These are phyloP conservation scores for Chydorus sphaericus DNA, from an alignment of 2,888 invertebrate genomes.

Conservation along the genomic window DNA sequence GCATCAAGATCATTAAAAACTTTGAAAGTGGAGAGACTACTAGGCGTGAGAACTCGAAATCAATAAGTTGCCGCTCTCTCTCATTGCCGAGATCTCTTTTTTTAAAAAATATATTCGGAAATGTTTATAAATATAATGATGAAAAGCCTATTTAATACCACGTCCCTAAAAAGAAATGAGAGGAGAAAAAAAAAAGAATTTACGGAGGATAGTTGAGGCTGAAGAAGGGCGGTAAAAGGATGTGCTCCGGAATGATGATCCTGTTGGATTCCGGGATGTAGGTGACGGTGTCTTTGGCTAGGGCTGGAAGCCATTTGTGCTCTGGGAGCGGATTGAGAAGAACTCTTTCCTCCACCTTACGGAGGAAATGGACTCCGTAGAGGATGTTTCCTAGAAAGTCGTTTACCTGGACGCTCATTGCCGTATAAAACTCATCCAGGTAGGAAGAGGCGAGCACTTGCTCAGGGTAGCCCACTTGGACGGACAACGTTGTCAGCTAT, in stretches of 20 bases:
- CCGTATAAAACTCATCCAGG: constrained; percentile 31
- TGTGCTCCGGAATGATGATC: constrained; percentile 33
- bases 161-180: not conserved
- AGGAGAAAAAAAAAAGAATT: constrained; percentile 18
- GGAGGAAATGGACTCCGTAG: constrained; percentile 32
- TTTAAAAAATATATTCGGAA: too few relatives aligned
- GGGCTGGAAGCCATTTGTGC: constrained; percentile 27
- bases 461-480: constrained; percentile 35
- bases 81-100: too few relatives aligned
- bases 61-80: too few relatives aligned
- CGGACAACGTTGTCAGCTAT: constrained; percentile 33
- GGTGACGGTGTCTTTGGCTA: constrained; percentile 24
- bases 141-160: not conserved
- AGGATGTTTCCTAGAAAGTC: constrained; percentile 38
- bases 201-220: constrained; percentile 33
- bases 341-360: constrained; percentile 29
- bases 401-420: constrained; percentile 33
- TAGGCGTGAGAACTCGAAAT: not conserved
- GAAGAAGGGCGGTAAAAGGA: constrained; percentile 32
- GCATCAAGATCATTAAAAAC: too few relatives aligned
- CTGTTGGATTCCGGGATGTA: constrained; percentile 34
- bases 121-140: too few relatives aligned
- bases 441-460: constrained; percentile 26
- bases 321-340: constrained; percentile 28
- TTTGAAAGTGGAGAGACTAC: not conserved